Evolutionary conservation across 1,140 invertebrate genomes (phyloP).

Genomic region (Bactericera cockerelli): DNA sequence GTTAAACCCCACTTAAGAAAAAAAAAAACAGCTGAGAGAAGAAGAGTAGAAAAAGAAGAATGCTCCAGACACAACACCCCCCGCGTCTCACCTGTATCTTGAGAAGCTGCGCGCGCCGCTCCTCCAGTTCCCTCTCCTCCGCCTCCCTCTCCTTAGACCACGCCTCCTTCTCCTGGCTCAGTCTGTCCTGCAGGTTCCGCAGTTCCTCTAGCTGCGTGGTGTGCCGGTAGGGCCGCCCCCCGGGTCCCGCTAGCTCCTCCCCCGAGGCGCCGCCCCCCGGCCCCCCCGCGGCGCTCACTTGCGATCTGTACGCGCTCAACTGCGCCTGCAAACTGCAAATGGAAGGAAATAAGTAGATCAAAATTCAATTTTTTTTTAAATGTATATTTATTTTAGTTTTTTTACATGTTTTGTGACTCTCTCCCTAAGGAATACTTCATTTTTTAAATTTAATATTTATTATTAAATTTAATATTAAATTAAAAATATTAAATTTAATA

Average conservation of each 20-base stretch:
- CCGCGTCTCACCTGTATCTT: conserved; percentile 39
- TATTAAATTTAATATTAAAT: no score
- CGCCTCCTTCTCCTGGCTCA: conserved; percentile 61
- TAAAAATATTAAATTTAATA: no score
- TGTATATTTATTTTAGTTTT: no score
- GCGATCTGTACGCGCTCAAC: conserved; percentile 34
- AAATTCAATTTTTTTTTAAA: no score
- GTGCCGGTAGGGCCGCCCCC: conserved; percentile 40
- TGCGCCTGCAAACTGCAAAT: conserved; percentile 42
- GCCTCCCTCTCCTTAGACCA: conserved; percentile 47
- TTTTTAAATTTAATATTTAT: no score
- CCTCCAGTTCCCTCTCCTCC: conserved; percentile 47
- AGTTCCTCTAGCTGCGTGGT: conserved; percentile 58
- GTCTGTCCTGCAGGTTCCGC: conserved; percentile 53
- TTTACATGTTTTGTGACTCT: no score
- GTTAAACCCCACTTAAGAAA: no score
- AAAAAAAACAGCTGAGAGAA: no score
- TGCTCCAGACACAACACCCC: no score
- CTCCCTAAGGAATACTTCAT: no score
- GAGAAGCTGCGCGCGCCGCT: conserved; percentile 40
- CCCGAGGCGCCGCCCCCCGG: neutral
- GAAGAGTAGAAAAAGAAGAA: no score
- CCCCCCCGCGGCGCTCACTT: conserved; percentile 20
- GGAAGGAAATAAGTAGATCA: conserved; percentile 12
- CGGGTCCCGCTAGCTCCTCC: conserved; percentile 30